phyloP scores from a whole-genome alignment of 1,140 invertebrate species.

The Chymomyza costata region DNA sequence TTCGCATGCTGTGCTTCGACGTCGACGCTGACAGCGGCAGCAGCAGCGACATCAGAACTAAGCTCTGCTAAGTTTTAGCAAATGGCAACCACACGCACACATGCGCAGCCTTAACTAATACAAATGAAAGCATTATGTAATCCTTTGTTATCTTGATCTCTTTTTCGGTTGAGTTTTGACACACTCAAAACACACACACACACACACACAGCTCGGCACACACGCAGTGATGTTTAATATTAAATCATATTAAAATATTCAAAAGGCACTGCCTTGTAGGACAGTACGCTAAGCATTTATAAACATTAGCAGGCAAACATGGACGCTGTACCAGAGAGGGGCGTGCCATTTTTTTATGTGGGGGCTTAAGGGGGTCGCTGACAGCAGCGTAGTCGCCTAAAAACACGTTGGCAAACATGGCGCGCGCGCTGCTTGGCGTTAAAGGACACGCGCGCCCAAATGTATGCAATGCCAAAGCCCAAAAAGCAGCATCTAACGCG shows the following conservation, averaged over 20 bases:
- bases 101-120: conserved; percentile 5
- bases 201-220: conserved; percentile 7
- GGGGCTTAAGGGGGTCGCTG: no score
- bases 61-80: conserved; percentile 16
- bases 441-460: conserved; percentile 39
- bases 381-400: conserved; percentile 19
- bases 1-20: conserved; percentile 37
- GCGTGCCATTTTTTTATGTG: neutral
- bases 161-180: conserved; percentile 20
- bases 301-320: conserved; percentile 73
- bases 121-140: conserved; percentile 69
- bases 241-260: conserved; percentile 76
- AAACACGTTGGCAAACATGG: conserved; percentile 62
- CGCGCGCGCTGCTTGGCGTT: conserved; percentile 2
- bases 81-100: conserved; percentile 34
- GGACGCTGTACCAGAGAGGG: conserved; percentile 32
- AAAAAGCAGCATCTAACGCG: conserved; percentile 52
- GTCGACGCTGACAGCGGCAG: conserved; percentile 11
- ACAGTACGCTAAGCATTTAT: conserved; percentile 59
- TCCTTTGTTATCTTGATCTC: conserved; percentile 74
- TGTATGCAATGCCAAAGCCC: conserved; percentile 61
- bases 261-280: conserved; percentile 35
- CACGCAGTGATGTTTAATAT: conserved; percentile 62
- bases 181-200: conserved; percentile 27
- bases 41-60: neutral